Conservation (phyloP, 92 coral and sea anemone genomes). For the Zoanthus sansibaricus region DNA sequence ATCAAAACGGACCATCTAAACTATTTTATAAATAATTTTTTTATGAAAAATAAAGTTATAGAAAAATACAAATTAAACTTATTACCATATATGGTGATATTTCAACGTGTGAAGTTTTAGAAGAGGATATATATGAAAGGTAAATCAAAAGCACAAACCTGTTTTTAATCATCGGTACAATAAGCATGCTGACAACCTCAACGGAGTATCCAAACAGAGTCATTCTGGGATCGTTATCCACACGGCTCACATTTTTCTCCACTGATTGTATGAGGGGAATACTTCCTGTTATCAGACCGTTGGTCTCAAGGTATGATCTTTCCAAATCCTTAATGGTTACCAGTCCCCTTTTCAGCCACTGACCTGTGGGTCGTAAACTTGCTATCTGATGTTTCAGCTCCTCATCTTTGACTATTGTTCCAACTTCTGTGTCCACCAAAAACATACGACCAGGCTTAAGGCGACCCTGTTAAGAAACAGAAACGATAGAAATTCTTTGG, state of each 20-base stretch:
- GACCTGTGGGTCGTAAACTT: constrained; percentile 78
- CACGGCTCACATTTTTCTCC: constrained; percentile 61
- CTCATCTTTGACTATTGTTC: constrained; percentile 82
- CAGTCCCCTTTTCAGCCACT: constrained; percentile 75
- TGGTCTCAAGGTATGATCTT: constrained; percentile 64
- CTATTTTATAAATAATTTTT: too few species aligned
- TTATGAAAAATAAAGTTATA: too few species aligned
- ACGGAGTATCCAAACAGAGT: constrained; percentile 94
- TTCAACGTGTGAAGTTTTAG: too few species aligned
- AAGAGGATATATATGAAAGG: too few species aligned
- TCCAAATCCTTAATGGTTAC: constrained; percentile 78
- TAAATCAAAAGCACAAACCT: constrained; percentile 60
- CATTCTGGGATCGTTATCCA: constrained; percentile 81
- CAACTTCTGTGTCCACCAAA: constrained; percentile 85
- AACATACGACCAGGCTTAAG: constrained; percentile 93
- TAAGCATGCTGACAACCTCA: constrained; percentile 88
- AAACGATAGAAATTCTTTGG: too few species aligned
- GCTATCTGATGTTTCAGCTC: constrained; percentile 84
- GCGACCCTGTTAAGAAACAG: constrained; percentile 72
- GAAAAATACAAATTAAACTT: too few species aligned
- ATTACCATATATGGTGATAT: too few species aligned
- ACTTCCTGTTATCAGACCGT: constrained; percentile 57
- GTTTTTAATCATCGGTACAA: constrained; percentile 91
- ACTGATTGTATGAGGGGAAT: constrained; percentile 68
- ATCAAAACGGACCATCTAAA: too few species aligned